A percentile compares a stretch with the other conserved stretches of the same genome.
Evolutionary conservation across 53 echinoderm and acorn worm species (phyloP).

Genomic region (Paracentrotus lividus): DNA sequence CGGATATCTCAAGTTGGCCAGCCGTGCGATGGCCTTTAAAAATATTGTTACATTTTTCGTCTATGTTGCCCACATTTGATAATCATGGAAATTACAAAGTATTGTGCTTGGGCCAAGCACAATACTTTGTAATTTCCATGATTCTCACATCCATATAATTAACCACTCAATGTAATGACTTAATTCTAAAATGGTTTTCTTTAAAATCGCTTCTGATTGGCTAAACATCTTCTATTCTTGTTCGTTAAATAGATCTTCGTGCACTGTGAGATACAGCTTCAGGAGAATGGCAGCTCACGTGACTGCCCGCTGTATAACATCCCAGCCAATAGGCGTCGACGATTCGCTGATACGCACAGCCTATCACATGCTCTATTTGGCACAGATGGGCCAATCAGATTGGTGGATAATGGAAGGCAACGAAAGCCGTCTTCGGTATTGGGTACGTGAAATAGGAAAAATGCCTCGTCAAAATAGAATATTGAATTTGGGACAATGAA

Average conservation of each 20-base stretch:
- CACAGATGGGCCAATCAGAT: constrained; percentile 82
- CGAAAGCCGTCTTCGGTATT: background rate
- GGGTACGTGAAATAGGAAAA: background rate
- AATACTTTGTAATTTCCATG: too few relatives aligned
- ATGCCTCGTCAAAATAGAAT: too few relatives aligned
- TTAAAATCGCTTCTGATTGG: background rate
- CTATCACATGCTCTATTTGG: constrained; percentile 67
- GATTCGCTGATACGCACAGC: background rate
- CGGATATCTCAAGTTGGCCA: too few relatives aligned
- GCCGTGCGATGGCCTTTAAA: too few relatives aligned
- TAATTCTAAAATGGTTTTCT: background rate
- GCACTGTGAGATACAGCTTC: constrained; percentile 78
- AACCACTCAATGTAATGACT: too few relatives aligned
- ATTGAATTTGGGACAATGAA: too few relatives aligned
- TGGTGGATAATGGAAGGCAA: background rate
- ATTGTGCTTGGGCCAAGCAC: too few relatives aligned
- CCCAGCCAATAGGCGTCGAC: constrained; percentile 19
- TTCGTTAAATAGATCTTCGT: constrained; percentile 70
- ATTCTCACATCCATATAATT: too few relatives aligned
- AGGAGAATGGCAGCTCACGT: constrained; percentile 29
- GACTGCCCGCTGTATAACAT: background rate
- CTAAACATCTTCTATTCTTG: background rate
- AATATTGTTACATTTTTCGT: too few relatives aligned
- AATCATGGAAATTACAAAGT: too few relatives aligned
- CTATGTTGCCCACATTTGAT: too few relatives aligned